These are phyloP conservation scores for Polyommatus icarus DNA, from an alignment of 2,888 invertebrate species.

Conservation along the genomic window DNA sequence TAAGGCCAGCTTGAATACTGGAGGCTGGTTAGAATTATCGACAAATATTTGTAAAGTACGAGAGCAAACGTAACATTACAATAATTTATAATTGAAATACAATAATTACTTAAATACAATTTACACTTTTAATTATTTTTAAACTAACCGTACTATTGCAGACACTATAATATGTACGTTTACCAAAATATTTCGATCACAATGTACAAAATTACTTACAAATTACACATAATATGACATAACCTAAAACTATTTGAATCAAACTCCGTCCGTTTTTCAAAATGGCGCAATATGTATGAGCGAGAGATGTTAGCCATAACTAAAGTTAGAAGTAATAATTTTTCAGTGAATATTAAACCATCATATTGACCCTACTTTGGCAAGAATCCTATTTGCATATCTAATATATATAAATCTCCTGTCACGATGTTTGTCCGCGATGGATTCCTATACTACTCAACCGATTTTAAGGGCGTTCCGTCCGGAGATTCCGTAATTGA, in stretches of 20 bases:
- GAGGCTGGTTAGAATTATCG: not conserved
- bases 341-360: constrained; percentile 32
- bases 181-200: constrained; percentile 19
- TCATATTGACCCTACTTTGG: constrained; percentile 51
- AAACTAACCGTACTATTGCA: constrained; percentile 27
- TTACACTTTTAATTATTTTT: not conserved
- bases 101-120: constrained; percentile 3
- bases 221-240: constrained; percentile 7
- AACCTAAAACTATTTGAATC: constrained; percentile 22
- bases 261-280: not conserved
- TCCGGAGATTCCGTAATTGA: no score
- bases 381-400: constrained; percentile 60
- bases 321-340: not conserved
- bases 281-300: constrained; percentile 13
- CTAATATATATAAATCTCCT: no score
- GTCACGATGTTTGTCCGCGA: no score
- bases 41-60: not conserved
- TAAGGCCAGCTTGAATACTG: constrained; percentile 11
- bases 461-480: no score
- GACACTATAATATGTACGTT: constrained; percentile 27
- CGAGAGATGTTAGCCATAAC: constrained; percentile 3
- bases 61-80: constrained; percentile 8
- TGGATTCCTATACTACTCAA: no score
- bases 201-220: constrained; percentile 32
- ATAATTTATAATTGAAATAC: constrained; percentile 5